A percentile compares a stretch with the other conserved stretches of the same genome.
Evolutionary conservation across 2,888 invertebrate species (phyloP).

Genomic region (Andricus quercusramuli): DNA sequence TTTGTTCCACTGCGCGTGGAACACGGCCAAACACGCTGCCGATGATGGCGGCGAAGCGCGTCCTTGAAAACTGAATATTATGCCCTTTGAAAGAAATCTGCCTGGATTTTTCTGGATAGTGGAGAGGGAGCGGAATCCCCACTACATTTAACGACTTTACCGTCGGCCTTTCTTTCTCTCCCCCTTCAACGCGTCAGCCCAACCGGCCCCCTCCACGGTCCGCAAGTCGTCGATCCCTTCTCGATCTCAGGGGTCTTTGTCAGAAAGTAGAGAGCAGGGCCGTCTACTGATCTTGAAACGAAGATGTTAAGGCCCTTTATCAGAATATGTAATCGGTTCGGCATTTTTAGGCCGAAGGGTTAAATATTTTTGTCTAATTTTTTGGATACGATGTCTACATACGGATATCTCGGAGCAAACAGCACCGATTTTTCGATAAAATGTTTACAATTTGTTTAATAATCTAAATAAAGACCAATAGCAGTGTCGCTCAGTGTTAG

Average conservation of each 20-base stretch:
- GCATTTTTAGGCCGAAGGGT: no score
- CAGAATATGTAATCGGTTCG: no score
- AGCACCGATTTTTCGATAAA: no score
- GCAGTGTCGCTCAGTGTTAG: no score
- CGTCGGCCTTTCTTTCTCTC: constrained; percentile 46
- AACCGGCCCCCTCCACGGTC: constrained; percentile 44
- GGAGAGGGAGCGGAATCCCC: constrained; percentile 56
- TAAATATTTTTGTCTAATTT: no score
- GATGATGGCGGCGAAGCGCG: constrained; percentile 69
- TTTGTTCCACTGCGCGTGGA: constrained; percentile 54
- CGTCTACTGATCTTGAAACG: background rate
- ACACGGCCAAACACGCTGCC: constrained; percentile 47
- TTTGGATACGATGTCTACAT: no score
- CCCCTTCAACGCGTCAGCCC: constrained; percentile 32
- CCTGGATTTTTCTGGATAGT: constrained; percentile 58
- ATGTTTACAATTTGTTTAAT: no score
- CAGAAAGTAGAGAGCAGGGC: constrained; percentile 44
- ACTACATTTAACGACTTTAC: constrained; percentile 35
- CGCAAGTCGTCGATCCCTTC: constrained; percentile 49
- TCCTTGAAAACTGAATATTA: constrained; percentile 79
- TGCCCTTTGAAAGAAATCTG: constrained; percentile 78
- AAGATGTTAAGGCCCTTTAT: background rate
- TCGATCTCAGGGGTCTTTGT: constrained; percentile 53
- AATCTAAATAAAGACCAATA: no score
- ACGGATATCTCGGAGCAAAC: no score